Evolutionary conservation across 2,113 vertebrate species (phyloP).

Genomic region (Oenanthe melanoleuca): DNA sequence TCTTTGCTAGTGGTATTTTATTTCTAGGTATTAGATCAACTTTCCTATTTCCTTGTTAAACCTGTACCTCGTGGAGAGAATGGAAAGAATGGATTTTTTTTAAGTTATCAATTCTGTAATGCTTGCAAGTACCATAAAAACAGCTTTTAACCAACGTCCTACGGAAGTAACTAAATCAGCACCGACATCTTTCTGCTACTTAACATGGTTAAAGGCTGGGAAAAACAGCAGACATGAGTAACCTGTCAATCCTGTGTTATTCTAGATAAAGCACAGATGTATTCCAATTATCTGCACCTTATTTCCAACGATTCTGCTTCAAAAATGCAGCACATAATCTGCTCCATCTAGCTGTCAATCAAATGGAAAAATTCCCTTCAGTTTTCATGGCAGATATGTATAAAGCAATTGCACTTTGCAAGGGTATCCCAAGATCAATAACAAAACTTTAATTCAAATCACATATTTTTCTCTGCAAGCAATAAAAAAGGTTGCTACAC

Average conservation of each 20-base stretch:
- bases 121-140: background rate
- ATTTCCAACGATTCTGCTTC: background rate
- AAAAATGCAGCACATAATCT: background rate
- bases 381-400: background rate
- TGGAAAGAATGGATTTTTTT: background rate
- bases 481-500: background rate
- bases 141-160: background rate
- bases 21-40: background rate
- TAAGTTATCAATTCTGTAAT: background rate
- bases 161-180: background rate
- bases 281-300: background rate
- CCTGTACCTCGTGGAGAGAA: background rate
- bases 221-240: background rate
- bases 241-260: background rate
- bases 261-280: background rate
- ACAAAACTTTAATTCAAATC: background rate
- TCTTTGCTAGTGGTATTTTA: background rate
- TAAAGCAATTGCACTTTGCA: constrained; percentile 11
- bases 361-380: background rate
- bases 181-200: background rate
- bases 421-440: background rate
- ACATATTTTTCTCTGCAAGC: background rate
- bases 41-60: background rate
- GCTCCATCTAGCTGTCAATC: background rate
- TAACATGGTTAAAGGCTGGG: background rate